Evolutionary conservation across 2,888 invertebrate species (phyloP), one percentile per base, ranked within the genome.

Genomic region (Diarsia brunnea): DNA sequence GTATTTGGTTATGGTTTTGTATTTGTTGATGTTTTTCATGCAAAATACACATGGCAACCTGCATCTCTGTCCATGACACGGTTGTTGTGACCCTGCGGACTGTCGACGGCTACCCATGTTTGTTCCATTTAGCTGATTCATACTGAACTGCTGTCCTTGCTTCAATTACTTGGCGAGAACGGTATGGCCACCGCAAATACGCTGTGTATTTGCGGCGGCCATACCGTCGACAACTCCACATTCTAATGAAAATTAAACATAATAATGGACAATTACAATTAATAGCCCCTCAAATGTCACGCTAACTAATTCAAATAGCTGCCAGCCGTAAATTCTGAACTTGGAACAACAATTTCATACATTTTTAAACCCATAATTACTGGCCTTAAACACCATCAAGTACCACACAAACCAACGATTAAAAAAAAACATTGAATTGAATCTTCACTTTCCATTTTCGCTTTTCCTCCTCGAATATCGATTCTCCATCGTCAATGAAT

Each of bases 61-160:
- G 21, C 12, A 45, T 69, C 21, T 63, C 43, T 47, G 77, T 80
- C 74, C 75, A 67, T 76, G 81, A 77, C 81, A 81, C 58, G 63
- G 43, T 79, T 80, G 27, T 27, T 43, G 24, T 72, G 82, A 70
- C 86, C 81, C 65, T 78, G 63, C 19, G 10, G 31, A 10, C 60
- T 31, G 31, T 27, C 60, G 79, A 19, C 43, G 43, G 47, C 66
- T 80, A 73, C 71, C 77, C 60, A 68, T 75, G 64, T 78, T 75
- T 73, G 78, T 75, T 69, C 69, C 43, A 79, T 81, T 82, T 73
- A 78, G 68, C 49, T 72, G 73, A 79, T 79, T 74, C 55, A 67
- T 71, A 67, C 55, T 58, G 69, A 58, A 74, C 69, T 53, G 38
- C 53, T 61, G 81, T 76, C 82, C 79, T 78, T 47, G 78, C 21